phyloP scores from a whole-genome alignment of 2,888 invertebrate species.

The Folsomia candida region DNA sequence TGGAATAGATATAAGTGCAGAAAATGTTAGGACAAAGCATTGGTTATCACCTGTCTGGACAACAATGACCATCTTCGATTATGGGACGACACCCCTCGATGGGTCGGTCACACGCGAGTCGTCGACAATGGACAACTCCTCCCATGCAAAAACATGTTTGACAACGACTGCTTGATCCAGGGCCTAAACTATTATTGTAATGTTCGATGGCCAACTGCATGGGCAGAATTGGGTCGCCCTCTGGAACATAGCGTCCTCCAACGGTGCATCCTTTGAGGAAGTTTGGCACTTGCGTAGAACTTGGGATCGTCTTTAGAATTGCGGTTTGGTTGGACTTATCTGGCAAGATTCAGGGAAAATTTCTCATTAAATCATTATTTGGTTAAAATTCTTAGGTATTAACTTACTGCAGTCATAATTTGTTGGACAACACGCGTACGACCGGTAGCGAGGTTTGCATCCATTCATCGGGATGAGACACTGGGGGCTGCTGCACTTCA shows the following conservation, averaged over 20 bases:
- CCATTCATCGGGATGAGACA: slow-evolving; percentile 74
- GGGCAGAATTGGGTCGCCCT: slow-evolving; percentile 68
- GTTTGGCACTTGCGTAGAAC: slow-evolving; percentile 44
- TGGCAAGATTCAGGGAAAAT: slow-evolving; percentile 16
- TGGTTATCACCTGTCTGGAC: too few relatives aligned
- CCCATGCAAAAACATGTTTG: slow-evolving; percentile 78
- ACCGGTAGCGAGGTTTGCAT: slow-evolving; percentile 64
- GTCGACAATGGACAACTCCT: slow-evolving; percentile 70
- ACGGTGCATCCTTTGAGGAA: slow-evolving; percentile 64
- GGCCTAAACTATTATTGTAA: slow-evolving; percentile 11
- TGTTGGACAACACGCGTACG: slow-evolving; percentile 74
- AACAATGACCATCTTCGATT: slow-evolving; percentile 73
- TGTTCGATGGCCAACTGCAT: slow-evolving; percentile 33
- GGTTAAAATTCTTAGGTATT: too few relatives aligned
- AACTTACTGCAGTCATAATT: slow-evolving; percentile 68
- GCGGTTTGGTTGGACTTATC: slow-evolving; percentile 46
- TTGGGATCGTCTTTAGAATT: slow-evolving; percentile 43
- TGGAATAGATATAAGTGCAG: too few relatives aligned
- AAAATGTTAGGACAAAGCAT: too few relatives aligned
- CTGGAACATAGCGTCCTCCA: slow-evolving; percentile 62
- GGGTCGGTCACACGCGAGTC: slow-evolving; percentile 71
- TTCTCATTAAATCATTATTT: too few relatives aligned
- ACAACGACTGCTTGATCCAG: slow-evolving; percentile 57
- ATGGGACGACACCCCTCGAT: slow-evolving; percentile 74
- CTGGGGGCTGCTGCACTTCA: slow-evolving; percentile 74